A percentile compares a stretch with the other conserved stretches of the same genome.
These are phyloP conservation scores for Drosophila sproati DNA, from an alignment of 1,140 invertebrate genomes.

Conservation along the genomic window DNA sequence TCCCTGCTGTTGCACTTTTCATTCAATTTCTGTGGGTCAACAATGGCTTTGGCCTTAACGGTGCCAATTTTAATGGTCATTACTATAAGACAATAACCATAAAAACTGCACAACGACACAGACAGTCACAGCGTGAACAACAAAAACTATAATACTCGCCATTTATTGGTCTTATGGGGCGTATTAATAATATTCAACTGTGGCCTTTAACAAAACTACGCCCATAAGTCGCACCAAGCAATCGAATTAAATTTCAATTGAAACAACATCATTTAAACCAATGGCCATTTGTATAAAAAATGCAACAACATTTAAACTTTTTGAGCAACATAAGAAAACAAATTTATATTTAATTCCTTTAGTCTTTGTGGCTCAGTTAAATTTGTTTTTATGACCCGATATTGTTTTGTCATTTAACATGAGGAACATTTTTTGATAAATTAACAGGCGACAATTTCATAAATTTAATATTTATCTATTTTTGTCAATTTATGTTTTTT, in stretches of 20 bases:
- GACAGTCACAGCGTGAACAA: constrained; percentile 16
- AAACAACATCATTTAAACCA: constrained; percentile 14
- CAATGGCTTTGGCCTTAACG: constrained; percentile 56
- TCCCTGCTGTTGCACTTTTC: constrained; percentile 50
- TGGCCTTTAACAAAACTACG: constrained; percentile 19
- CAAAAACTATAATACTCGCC: constrained; percentile 56
- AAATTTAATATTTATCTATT: constrained; percentile 11
- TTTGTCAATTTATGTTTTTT: not conserved
- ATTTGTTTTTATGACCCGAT: constrained; percentile 9
- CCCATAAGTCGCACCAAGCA: constrained; percentile 55
- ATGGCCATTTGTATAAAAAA: not conserved
- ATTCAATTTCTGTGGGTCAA: constrained; percentile 59
- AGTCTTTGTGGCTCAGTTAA: constrained; percentile 1
- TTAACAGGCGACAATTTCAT: constrained; percentile 23
- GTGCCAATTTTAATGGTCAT: constrained; percentile 82
- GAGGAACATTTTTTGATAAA: constrained; percentile 6
- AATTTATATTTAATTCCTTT: not conserved
- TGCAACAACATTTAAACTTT: not conserved
- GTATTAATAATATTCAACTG: constrained; percentile 77
- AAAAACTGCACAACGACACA: constrained; percentile 63
- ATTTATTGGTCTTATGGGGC: constrained; percentile 79
- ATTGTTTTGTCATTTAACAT: constrained; percentile 9
- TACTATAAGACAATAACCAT: constrained; percentile 75
- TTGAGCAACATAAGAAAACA: not conserved
- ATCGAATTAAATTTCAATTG: constrained; percentile 79